Percentiles rank a stretch among this genome's conserved stretches.
Conservation (phyloP, 2,113 vertebrate species). For the Sprattus sprattus region DNA sequence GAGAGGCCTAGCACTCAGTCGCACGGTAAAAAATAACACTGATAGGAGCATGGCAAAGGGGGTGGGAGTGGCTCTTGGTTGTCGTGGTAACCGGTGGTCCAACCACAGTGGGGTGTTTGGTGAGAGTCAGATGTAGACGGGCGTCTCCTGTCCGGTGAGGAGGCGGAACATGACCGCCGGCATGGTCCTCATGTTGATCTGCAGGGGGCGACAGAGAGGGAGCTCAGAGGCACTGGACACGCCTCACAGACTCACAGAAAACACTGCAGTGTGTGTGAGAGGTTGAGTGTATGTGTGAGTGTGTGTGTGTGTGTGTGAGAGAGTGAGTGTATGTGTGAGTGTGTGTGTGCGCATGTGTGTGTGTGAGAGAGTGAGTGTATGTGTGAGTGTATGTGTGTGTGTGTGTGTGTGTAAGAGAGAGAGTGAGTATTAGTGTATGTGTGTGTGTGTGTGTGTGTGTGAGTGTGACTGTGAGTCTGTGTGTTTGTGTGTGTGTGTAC, state of each 20-base stretch:
- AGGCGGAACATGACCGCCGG: conserved; percentile 98
- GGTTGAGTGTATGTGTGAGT: too few species aligned
- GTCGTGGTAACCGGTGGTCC: not conserved
- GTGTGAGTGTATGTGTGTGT: too few species aligned
- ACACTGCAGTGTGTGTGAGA: conserved; percentile 34
- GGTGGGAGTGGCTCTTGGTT: conserved; percentile 31
- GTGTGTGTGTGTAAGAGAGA: too few species aligned
- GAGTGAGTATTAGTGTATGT: not conserved
- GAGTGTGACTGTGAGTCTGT: not conserved
- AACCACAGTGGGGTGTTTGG: not conserved
- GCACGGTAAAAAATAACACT: not conserved
- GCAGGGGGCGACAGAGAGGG: conserved; percentile 39
- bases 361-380: too few species aligned
- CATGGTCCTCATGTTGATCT: conserved; percentile 99
- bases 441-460: not conserved
- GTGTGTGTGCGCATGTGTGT: too few species aligned
- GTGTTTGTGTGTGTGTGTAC: conserved; percentile 62
- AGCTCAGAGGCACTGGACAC: too few species aligned
- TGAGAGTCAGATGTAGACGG: conserved; percentile 83
- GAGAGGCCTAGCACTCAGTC: not conserved
- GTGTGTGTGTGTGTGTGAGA: too few species aligned
- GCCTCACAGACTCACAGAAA: not conserved
- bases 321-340: too few species aligned
- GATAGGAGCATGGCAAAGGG: not conserved
- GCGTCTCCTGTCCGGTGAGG: conserved; percentile 95